Base-by-base conservation (phyloP, 2,888 invertebrate species). In the Imbricaverruca yamaguchii region DNA sequence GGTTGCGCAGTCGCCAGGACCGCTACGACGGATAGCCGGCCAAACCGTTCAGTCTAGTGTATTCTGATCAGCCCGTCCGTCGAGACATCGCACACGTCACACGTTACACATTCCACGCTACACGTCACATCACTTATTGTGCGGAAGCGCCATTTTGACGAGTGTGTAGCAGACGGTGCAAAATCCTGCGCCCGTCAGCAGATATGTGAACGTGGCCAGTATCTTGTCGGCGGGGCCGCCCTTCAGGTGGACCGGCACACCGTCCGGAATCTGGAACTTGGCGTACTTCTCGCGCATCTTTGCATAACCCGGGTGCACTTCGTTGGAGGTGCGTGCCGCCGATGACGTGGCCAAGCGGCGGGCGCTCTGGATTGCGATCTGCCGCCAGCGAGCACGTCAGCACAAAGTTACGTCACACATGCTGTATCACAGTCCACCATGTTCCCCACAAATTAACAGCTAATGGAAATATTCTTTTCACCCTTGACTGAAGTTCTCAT, bases 191-290 rank as follows among this genome's bases (percentile, higher is more conserved):
- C 86, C 57, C 63, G 86, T 85, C 0, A 89, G 83, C 0, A 85
- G 85, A 57, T 87, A 83, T 2, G 89, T 89, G 2, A 86, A 18
- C 23, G 87, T 86, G 84, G 87, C 89, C 81, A 91, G 85, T 21
- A 90, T 84, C 83, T 85, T 88, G 83, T 91, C 91, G 12, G 87
- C 81, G 2, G 90, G 87, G 80, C 91, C 91, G 57, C 89, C 90
- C 86, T 91, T 91, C 85, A 91, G 86, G 87, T 89, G 90, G 7
- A 91, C 89, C 0, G 91, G 91, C 9, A 89, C 85, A 83, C 90
- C 90, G 87, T 91, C 89, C 11, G 90, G 89, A 87, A 88, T 88
- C 84, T 88, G 88, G 83, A 86, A 88, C 57, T 84, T 84, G 39
- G 86, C 85, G 81, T 85, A 85, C 80, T 84, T 82, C 56, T 80